Evolutionary conservation across 2,113 vertebrate genomes (phyloP).

Genomic region (Pardalotus punctatus): DNA sequence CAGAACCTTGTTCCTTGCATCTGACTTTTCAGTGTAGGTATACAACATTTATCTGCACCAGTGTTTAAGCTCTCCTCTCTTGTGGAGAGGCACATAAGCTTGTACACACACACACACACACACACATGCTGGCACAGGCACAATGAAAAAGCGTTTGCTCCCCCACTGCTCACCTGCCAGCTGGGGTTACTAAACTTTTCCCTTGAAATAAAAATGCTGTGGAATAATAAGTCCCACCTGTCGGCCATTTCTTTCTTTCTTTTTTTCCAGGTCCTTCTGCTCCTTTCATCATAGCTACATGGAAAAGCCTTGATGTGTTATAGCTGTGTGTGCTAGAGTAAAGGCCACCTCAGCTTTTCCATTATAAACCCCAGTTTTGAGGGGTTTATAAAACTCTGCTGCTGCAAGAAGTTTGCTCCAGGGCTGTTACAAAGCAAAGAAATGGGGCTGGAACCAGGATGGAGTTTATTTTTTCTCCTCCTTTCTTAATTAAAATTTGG

Average conservation of each 20-base stretch:
- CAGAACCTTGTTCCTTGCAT: constrained; percentile 7
- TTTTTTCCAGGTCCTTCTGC: constrained; percentile 64
- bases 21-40: background rate
- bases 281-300: constrained; percentile 71
- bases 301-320: constrained; percentile 74
- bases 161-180: constrained; percentile 71
- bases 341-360: constrained; percentile 73
- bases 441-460: constrained; percentile 53
- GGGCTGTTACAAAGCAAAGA: constrained; percentile 62
- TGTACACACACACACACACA: constrained; percentile 49
- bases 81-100: background rate
- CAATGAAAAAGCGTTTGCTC: constrained; percentile 46
- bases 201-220: constrained; percentile 68
- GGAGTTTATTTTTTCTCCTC: constrained; percentile 60
- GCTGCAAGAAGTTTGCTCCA: constrained; percentile 63
- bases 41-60: background rate
- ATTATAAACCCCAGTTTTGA: constrained; percentile 70
- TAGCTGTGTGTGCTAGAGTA: constrained; percentile 54
- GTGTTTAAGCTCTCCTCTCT: constrained; percentile 31
- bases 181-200: constrained; percentile 72
- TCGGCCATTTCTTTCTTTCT: constrained; percentile 45
- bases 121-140: constrained; percentile 45
- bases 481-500: constrained; percentile 74
- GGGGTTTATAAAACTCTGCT: constrained; percentile 70
- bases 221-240: constrained; percentile 73